Evolutionary conservation across 2,113 vertebrate genomes (phyloP).

Genomic region (Narcine bancroftii): DNA sequence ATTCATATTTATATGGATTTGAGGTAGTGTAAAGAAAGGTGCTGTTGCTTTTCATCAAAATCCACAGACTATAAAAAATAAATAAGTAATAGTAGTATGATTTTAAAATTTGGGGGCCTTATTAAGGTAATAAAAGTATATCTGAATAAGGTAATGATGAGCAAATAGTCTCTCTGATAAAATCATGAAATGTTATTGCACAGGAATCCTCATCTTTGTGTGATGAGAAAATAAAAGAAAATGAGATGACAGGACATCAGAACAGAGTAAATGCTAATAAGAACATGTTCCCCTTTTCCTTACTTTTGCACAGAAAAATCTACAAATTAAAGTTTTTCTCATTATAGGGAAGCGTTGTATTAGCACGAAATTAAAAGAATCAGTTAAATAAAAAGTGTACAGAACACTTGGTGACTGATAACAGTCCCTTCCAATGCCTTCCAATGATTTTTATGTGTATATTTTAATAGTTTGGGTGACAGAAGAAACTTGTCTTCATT

Average conservation of each 20-base stretch:
- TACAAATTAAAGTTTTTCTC: neutral
- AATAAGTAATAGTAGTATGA: neutral
- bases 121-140: neutral
- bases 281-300: neutral
- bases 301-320: too few species aligned
- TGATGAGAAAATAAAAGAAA: neutral
- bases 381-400: neutral
- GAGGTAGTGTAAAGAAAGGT: neutral
- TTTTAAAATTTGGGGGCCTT: neutral
- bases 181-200: neutral
- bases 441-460: neutral
- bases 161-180: neutral
- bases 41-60: neutral
- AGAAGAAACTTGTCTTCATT: neutral
- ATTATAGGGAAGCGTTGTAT: neutral
- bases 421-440: neutral
- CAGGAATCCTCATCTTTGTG: neutral
- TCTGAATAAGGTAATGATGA: neutral
- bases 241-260: neutral
- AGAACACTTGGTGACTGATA: constrained; percentile 4
- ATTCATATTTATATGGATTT: neutral
- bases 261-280: neutral
- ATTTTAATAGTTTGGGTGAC: neutral
- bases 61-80: neutral
- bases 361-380: neutral